Evolutionary conservation across 2,797 vertebrate genomes (phyloP), one percentile per base, ranked within the genome.

Genomic region (Arnoldichthys spilopterus): DNA sequence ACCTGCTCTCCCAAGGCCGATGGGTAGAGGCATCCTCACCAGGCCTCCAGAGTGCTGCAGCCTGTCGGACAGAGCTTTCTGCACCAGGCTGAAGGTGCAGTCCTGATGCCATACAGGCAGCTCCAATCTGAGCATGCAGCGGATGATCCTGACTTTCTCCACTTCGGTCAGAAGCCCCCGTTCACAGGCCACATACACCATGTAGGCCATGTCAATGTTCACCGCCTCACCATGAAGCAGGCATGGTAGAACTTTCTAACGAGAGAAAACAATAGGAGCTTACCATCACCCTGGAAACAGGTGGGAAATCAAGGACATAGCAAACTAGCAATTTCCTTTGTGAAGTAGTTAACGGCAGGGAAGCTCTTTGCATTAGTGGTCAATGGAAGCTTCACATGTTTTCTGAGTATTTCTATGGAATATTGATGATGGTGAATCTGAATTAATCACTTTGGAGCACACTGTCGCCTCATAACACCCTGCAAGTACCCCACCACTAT

Each of bases 21-120:
- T 90, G 45, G 95, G 94, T 1, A 96, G 90, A 1, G 95, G 94
- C 91, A 95, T 94, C 22, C 95, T 85, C n/a, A 87, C 69, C 69
- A 92, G 87, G 0, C 95, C 94, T 0, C 92, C 93, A 0, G 92
- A 89, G 87, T 93, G 93, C 15, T 85, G 90, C 72, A 94, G 83
- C 11, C 90, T 85, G n/a, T 94, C 91, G 6, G 6, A 22, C 64
- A 95, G 84, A 4, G 93, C 90, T 62, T 16, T 91, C 67, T 89
- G 88, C 67, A 95, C 88, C 59, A 94, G 89, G n/a, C 82, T 26
- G 86, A 92, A 85, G 22, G 83, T 91, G 85, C 91, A 94, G 74
- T 90, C 88, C 0, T 45, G 6, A 43, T 94, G 93, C 94, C 93
- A 94, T 12, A 94, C 83, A 0, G 92, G 93, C 77, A 93, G 90